A percentile compares a stretch with the other conserved stretches of the same genome.
These are phyloP conservation scores for Zaprionus vittiger DNA, from an alignment of 1,140 invertebrate genomes.

Conservation along the genomic window DNA sequence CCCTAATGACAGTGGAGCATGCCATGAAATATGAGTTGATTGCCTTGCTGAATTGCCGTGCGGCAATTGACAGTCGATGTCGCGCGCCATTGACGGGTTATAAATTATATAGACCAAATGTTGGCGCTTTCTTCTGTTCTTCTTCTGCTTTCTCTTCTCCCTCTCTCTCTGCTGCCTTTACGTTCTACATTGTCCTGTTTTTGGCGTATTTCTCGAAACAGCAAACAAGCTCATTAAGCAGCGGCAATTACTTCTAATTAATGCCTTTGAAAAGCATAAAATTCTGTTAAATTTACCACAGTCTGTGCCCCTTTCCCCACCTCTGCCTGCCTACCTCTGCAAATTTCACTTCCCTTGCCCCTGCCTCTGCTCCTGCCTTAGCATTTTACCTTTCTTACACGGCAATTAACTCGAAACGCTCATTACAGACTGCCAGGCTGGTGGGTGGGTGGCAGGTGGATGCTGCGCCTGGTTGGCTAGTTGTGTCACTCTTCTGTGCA, in stretches of 20 bases:
- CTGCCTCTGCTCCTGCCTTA: not conserved
- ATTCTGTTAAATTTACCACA: constrained; percentile 71
- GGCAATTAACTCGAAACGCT: constrained; percentile 80
- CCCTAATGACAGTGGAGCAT: constrained; percentile 72
- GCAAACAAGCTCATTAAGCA: constrained; percentile 69
- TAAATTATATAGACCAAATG: constrained; percentile 48
- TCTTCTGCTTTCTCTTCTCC: not conserved
- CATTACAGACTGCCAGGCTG: constrained; percentile 61
- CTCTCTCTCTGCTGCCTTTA: not conserved
- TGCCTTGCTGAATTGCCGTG: constrained; percentile 24
- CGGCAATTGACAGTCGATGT: constrained; percentile 32
- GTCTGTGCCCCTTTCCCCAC: not conserved
- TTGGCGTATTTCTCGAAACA: constrained; percentile 7
- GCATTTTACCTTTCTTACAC: constrained; percentile 66
- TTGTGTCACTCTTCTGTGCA: constrained; percentile 65
- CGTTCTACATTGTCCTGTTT: constrained; percentile 2
- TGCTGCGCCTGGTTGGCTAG: constrained; percentile 47
- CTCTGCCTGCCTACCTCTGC: not conserved
- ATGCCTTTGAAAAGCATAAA: constrained; percentile 68
- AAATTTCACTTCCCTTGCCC: not conserved
- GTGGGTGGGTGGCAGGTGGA: constrained; percentile 14
- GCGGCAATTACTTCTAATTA: constrained; percentile 76
- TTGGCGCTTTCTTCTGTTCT: not conserved
- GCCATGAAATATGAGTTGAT: constrained; percentile 81
- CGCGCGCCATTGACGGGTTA: constrained; percentile 50